Percentiles rank a stretch among this genome's conserved stretches.
These are phyloP conservation scores for Nesogale talazaci DNA, from an alignment of 2,113 vertebrate genomes.

Conservation along the genomic window DNA sequence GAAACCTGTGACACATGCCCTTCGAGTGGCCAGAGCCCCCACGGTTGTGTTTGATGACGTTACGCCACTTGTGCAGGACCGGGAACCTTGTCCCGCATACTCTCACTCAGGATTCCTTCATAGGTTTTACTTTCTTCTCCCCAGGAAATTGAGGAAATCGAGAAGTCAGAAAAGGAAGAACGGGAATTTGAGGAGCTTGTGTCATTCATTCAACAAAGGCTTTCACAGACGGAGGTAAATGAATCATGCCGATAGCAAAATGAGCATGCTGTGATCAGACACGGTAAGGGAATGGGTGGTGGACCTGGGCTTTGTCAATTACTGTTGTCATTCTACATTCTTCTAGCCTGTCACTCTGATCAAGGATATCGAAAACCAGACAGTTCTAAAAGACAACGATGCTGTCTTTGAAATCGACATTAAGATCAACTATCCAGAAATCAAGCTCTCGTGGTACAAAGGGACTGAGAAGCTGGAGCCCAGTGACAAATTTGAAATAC, in stretches of 20 bases:
- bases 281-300: slow-evolving; percentile 41
- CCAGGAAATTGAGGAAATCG: slow-evolving; percentile 92
- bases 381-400: slow-evolving; percentile 88
- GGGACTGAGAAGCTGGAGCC: slow-evolving; percentile 95
- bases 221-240: slow-evolving; percentile 95
- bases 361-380: slow-evolving; percentile 94
- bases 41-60: not conserved
- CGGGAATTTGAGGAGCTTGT: slow-evolving; percentile 93
- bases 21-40: not conserved
- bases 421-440: slow-evolving; percentile 98
- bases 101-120: slow-evolving; percentile 42
- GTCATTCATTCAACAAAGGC: slow-evolving; percentile 97
- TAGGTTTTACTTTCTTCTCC: slow-evolving; percentile 55
- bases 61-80: not conserved
- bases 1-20: not conserved
- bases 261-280: not conserved
- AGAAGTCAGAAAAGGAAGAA: slow-evolving; percentile 91
- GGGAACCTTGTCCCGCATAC: not conserved
- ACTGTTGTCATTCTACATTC: slow-evolving; percentile 75
- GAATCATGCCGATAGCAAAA: slow-evolving; percentile 45
- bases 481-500: slow-evolving; percentile 93
- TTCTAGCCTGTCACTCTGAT: slow-evolving; percentile 93
- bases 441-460: slow-evolving; percentile 97
- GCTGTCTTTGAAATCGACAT: slow-evolving; percentile 95
- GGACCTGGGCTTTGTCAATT: slow-evolving; percentile 7